These are phyloP conservation scores for Dolichopus griseipennis DNA, from an alignment of 2,888 invertebrate genomes.

Conservation along the genomic window DNA sequence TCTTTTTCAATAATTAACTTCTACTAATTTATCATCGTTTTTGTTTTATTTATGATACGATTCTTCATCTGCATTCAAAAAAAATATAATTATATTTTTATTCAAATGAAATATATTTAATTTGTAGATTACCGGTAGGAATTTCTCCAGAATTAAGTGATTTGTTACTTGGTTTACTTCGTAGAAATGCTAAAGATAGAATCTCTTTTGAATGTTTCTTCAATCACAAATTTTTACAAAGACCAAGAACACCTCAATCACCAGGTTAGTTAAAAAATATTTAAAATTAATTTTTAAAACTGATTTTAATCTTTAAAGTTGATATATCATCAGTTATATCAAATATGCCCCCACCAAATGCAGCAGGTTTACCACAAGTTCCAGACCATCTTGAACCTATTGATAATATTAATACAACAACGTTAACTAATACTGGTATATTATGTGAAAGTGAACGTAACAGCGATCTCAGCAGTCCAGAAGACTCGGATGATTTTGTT, in stretches of 20 bases:
- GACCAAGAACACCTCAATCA: constrained; percentile 49
- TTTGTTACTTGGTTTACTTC: constrained; percentile 75
- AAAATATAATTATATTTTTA: constrained; percentile 1
- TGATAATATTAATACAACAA: constrained; percentile 48
- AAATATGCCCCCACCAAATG: constrained; percentile 39
- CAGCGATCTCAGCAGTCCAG: constrained; percentile 55
- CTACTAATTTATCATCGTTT: too few species aligned
- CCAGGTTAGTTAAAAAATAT: constrained; percentile 36
- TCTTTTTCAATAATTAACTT: too few species aligned
- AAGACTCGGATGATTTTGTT: constrained; percentile 70
- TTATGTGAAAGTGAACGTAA: constrained; percentile 45
- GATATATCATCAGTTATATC: constrained; percentile 36
- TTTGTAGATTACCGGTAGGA: constrained; percentile 78
- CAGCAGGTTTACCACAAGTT: constrained; percentile 44
- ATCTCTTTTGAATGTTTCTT: constrained; percentile 96
- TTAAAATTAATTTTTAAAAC: neutral
- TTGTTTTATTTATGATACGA: too few species aligned
- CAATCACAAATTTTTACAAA: constrained; percentile 80
- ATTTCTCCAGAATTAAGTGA: constrained; percentile 85
- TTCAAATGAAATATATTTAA: neutral
- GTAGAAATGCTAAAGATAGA: constrained; percentile 87
- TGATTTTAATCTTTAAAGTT: constrained; percentile 24
- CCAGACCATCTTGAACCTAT: constrained; percentile 40
- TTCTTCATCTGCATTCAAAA: too few species aligned
- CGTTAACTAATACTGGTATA: constrained; percentile 50